phyloP scores from a whole-genome alignment of 2,888 invertebrate genomes.

The Ellobium chinense region DNA sequence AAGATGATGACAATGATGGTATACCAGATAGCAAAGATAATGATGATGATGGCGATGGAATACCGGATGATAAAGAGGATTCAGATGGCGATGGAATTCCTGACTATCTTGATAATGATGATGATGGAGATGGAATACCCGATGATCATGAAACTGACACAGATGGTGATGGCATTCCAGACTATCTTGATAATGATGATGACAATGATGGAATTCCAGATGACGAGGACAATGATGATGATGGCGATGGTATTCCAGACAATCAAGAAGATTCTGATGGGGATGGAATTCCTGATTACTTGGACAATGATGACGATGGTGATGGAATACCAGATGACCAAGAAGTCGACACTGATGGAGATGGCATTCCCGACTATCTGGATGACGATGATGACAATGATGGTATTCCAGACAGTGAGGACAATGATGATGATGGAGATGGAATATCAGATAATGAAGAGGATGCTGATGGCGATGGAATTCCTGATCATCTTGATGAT shows the following conservation, averaged over 20 bases:
- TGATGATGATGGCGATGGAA: constrained; percentile 73
- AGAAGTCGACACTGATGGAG: constrained; percentile 60
- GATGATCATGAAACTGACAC: constrained; percentile 54
- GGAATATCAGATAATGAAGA: constrained; percentile 64
- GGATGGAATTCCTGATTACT: constrained; percentile 58
- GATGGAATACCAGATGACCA: constrained; percentile 68
- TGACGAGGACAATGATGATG: constrained; percentile 60
- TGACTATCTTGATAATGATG: constrained; percentile 61
- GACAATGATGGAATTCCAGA: constrained; percentile 74
- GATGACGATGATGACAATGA: constrained; percentile 71
- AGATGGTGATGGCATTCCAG: constrained; percentile 63
- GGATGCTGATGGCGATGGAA: constrained; percentile 64
- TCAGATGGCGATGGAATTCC: constrained; percentile 57
- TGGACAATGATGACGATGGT: constrained; percentile 59
- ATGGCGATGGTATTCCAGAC: constrained; percentile 59
- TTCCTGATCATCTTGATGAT: constrained; percentile 51
- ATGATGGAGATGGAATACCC: constrained; percentile 61
- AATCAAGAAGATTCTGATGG: constrained; percentile 65
- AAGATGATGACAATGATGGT: constrained; percentile 59
- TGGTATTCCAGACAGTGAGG: constrained; percentile 71
- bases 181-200: constrained; percentile 61
- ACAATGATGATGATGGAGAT: constrained; percentile 63
- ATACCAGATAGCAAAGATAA: constrained; percentile 66
- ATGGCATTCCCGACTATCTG: constrained; percentile 64
- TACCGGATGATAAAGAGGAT: constrained; percentile 67